A percentile compares a stretch with the other conserved stretches of the same genome.
phyloP scores from a whole-genome alignment of 2,113 vertebrate genomes.

The Panthera leo region DNA sequence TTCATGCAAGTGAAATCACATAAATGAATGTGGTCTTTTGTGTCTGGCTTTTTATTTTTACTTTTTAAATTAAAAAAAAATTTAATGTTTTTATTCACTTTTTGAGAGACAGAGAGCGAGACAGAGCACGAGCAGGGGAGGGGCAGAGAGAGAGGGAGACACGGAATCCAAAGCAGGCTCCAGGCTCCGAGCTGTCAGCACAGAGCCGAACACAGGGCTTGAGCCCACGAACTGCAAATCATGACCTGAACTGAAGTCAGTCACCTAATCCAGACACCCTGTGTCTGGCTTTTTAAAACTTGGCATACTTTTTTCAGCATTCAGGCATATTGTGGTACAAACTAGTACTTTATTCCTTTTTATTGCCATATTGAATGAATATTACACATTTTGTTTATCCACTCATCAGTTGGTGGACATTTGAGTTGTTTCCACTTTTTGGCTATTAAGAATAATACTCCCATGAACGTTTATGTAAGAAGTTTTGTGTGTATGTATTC shows the following conservation, averaged over 20 bases:
- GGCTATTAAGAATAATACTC: neutral
- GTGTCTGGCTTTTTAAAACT: neutral
- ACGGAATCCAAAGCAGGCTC: no score
- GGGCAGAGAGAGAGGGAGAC: no score
- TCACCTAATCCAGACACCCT: no score
- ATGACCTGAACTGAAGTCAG: no score
- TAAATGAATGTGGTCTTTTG: neutral
- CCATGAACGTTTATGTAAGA: neutral
- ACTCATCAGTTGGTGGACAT: neutral
- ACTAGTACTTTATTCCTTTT: neutral
- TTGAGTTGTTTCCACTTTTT: neutral
- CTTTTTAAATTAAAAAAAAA: no score
- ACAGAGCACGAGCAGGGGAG: no score
- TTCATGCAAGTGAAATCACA: neutral
- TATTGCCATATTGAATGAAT: neutral
- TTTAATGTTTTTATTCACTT: no score
- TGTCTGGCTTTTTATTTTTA: neutral
- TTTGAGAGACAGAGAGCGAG: no score
- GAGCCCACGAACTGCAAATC: no score
- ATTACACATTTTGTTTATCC: neutral
- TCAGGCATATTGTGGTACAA: neutral
- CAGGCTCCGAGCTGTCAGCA: no score
- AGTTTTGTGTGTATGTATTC: neutral
- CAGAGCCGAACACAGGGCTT: no score
- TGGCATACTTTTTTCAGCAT: neutral